Evolutionary conservation across 2,888 invertebrate species (phyloP).

Genomic region (Thysanoteuthis rhombus): DNA sequence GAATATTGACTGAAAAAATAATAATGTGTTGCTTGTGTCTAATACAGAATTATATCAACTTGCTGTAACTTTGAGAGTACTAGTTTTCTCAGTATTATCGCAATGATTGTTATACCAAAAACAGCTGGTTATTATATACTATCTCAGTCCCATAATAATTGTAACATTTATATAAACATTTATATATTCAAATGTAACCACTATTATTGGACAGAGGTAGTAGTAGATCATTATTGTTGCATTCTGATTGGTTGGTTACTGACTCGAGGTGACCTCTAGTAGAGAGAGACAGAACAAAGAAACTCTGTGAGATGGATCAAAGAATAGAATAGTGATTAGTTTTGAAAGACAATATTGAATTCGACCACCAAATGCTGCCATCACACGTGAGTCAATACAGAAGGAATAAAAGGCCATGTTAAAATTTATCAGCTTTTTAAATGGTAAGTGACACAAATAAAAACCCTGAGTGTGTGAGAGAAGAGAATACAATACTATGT

Average conservation of each 20-base stretch:
- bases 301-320: not conserved
- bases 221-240: not conserved
- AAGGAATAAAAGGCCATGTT: too few species aligned
- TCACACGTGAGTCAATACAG: not conserved
- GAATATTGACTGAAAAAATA: not conserved
- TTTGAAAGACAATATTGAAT: not conserved
- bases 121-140: not conserved
- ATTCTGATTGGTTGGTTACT: not conserved
- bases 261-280: not conserved
- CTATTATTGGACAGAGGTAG: too few species aligned
- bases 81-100: not conserved
- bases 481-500: not conserved
- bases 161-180: too few species aligned
- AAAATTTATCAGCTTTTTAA: not conserved
- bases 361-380: not conserved
- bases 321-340: not conserved
- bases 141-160: too few species aligned
- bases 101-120: not conserved
- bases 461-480: not conserved
- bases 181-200: too few species aligned
- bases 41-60: not conserved
- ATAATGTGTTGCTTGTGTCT: not conserved
- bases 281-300: not conserved
- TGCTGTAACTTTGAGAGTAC: not conserved
- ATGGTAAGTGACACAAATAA: not conserved